Evolutionary conservation across 2,888 invertebrate genomes (phyloP).

Genomic region (Gerris lacustris): DNA sequence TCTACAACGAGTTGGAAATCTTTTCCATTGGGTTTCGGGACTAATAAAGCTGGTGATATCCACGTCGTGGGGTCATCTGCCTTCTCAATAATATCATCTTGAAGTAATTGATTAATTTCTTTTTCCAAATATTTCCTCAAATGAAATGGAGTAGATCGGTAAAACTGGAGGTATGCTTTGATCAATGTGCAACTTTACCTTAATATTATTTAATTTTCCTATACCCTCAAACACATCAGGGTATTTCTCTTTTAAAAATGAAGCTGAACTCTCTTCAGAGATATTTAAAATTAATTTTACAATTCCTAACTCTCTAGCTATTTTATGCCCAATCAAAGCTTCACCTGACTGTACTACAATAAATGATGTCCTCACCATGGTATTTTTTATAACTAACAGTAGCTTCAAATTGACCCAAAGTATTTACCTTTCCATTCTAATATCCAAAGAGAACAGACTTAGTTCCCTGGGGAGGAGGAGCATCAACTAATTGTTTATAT

Average conservation of each 20-base stretch:
- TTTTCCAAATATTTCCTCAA: not conserved
- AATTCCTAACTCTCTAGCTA: not conserved
- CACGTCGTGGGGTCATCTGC: conserved; percentile 7
- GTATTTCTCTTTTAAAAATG: not conserved
- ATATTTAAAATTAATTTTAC: not conserved
- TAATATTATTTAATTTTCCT: not conserved
- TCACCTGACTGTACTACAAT: not conserved
- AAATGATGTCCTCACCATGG: no score
- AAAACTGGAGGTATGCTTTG: not conserved
- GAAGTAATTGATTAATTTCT: conserved; percentile 8
- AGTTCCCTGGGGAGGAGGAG: no score
- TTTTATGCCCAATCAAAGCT: not conserved
- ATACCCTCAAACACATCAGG: not conserved
- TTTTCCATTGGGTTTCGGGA: not conserved
- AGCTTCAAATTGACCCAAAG: no score
- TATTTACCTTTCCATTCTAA: no score
- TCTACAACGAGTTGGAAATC: conserved; percentile 8
- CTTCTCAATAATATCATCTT: no score
- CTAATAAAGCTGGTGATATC: not conserved
- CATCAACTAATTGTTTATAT: no score
- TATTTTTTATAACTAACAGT: no score
- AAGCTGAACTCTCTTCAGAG: not conserved
- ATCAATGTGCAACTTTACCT: conserved; percentile 13
- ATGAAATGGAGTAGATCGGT: conserved; percentile 11
- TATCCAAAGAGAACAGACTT: no score